Percentiles rank a stretch among this genome's conserved stretches.
Evolutionary conservation across 2,797 vertebrate genomes (phyloP).

Genomic region (Caiman crocodilus): DNA sequence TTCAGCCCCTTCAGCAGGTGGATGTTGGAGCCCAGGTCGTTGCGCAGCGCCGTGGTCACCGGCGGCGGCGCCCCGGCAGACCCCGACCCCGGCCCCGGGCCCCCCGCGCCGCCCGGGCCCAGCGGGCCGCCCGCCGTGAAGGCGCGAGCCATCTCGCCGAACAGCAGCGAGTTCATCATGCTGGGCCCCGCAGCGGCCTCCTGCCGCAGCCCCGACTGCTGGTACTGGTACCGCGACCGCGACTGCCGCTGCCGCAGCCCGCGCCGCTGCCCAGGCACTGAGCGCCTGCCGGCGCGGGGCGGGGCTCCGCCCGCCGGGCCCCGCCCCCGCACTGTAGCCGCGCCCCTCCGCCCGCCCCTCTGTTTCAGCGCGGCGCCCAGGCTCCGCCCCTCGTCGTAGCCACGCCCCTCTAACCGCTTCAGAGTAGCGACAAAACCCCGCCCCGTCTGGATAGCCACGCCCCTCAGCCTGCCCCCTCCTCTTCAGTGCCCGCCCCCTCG

Average conservation of each 20-base stretch:
- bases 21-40: slow-evolving; percentile 97
- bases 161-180: slow-evolving; percentile 89
- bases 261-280: background rate
- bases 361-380: slow-evolving; percentile 33
- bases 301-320: background rate
- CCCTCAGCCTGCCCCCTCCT: no score
- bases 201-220: background rate
- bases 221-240: slow-evolving; percentile 7
- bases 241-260: background rate
- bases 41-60: slow-evolving; percentile 91
- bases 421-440: no score
- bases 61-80: slow-evolving; percentile 70
- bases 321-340: background rate
- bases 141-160: slow-evolving; percentile 84
- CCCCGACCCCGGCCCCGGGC: slow-evolving; percentile 48
- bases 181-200: slow-evolving; percentile 41
- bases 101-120: background rate
- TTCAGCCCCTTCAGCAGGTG: slow-evolving; percentile 96
- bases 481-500: no score
- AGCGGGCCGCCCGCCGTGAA: slow-evolving; percentile 52
- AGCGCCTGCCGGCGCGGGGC: background rate
- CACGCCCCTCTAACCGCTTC: background rate
- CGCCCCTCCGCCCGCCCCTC: background rate
- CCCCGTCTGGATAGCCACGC: slow-evolving; percentile 8
- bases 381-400: background rate